phyloP scores from a whole-genome alignment of 2,113 vertebrate species.

The Pontoporia blainvillei region DNA sequence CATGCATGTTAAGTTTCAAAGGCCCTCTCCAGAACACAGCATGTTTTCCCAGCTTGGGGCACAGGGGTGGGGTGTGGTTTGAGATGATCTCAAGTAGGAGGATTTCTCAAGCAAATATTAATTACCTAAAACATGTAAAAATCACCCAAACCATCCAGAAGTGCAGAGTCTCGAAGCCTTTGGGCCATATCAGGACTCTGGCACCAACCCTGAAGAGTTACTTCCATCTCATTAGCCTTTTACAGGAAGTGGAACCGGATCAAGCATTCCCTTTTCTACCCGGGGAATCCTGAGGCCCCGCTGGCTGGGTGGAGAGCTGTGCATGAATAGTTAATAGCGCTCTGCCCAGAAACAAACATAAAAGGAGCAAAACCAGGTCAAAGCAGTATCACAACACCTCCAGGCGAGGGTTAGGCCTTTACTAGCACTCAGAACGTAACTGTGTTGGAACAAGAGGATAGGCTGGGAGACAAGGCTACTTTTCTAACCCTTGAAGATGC shows the following conservation, averaged over 20 bases:
- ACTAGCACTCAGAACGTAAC: neutral
- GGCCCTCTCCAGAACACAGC: neutral
- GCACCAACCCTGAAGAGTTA: constrained; percentile 21
- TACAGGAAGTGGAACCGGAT: neutral
- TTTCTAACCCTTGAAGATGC: neutral
- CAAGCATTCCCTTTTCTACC: neutral
- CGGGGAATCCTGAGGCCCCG: neutral
- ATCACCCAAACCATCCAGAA: constrained; percentile 48
- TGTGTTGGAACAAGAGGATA: neutral
- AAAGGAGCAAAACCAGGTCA: constrained; percentile 52
- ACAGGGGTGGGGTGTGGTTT: neutral
- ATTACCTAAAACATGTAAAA: constrained; percentile 64
- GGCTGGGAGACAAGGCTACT: neutral
- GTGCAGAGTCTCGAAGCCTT: neutral
- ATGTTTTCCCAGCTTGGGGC: neutral
- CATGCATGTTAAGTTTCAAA: neutral
- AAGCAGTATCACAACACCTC: neutral
- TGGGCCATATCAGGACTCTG: neutral
- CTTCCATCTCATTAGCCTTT: constrained; percentile 33
- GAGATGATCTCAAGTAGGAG: constrained; percentile 32
- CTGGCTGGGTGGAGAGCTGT: neutral
- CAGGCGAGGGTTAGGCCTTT: neutral
- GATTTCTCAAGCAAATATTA: constrained; percentile 55
- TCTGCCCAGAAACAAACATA: neutral
- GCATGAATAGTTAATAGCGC: neutral